phyloP scores from a whole-genome alignment of 2,113 vertebrate species.

The Upupa epops region DNA sequence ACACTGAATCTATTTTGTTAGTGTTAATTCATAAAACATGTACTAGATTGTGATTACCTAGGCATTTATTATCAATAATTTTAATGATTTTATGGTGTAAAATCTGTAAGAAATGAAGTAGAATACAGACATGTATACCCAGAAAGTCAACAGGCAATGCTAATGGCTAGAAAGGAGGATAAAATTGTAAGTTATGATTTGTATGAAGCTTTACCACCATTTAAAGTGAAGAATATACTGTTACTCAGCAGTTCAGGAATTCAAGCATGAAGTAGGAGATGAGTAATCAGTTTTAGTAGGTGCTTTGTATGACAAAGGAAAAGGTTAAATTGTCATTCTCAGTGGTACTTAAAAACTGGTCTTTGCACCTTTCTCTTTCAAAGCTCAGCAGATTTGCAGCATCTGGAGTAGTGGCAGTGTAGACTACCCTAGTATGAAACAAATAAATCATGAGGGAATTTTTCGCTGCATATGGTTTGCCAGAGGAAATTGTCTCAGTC shows the following conservation, averaged over 20 bases:
- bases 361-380: background rate
- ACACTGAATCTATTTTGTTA: background rate
- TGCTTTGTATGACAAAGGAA: background rate
- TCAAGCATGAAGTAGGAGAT: background rate
- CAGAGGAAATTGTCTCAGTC: constrained; percentile 8
- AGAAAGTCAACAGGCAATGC: background rate
- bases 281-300: background rate
- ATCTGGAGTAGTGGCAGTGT: background rate
- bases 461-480: constrained; percentile 37
- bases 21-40: background rate
- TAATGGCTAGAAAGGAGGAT: background rate
- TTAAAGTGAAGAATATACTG: background rate
- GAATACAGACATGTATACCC: background rate
- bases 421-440: background rate
- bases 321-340: background rate
- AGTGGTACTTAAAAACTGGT: background rate
- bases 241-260: background rate
- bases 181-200: background rate
- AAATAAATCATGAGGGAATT: constrained; percentile 12
- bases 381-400: background rate
- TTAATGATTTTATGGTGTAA: background rate
- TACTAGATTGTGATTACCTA: background rate
- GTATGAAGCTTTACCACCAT: background rate
- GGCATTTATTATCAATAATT: background rate
- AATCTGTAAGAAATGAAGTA: background rate